Conservation (phyloP, 1,140 invertebrate genomes). For the Spodoptera litura region DNA sequence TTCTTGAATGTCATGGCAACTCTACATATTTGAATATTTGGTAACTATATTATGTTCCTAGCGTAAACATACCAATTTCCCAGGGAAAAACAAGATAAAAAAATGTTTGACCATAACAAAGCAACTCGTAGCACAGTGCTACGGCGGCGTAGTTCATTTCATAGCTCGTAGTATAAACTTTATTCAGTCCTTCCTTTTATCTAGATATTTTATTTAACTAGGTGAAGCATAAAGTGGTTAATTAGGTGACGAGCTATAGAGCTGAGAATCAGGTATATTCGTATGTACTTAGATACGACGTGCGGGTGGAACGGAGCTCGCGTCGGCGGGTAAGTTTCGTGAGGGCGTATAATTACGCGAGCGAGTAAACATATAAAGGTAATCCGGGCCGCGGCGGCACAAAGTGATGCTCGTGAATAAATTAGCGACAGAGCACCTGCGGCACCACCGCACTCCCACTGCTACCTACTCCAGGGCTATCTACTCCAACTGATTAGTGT, state of each 20-base stretch:
- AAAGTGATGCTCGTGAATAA: constrained; percentile 84
- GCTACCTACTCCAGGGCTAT: constrained; percentile 53
- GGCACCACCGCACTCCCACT: constrained; percentile 66
- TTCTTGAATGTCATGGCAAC: too few species aligned
- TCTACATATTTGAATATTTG: too few species aligned
- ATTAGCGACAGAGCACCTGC: constrained; percentile 78
- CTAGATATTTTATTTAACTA: too few species aligned
- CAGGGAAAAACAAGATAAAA: too few species aligned
- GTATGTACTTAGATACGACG: constrained; percentile 27
- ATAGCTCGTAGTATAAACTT: neutral
- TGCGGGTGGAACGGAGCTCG: constrained; percentile 29
- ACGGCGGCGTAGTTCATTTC: neutral
- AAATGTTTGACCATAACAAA: too few species aligned
- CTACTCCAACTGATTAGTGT: neutral
- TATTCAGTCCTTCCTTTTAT: too few species aligned
- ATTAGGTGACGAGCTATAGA: neutral
- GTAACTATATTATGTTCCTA: too few species aligned
- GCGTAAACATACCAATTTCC: too few species aligned
- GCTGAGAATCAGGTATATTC: constrained; percentile 8
- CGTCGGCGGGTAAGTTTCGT: constrained; percentile 76
- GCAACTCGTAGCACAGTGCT: too few species aligned
- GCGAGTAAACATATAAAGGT: constrained; percentile 84
- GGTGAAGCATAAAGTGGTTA: constrained; percentile 5
- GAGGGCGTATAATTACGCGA: constrained; percentile 84
- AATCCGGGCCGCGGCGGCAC: constrained; percentile 83